Evolutionary conservation across 37 sponge, comb jelly and placozoan species (phyloP).

Genomic region (Aplysina aerophoba): DNA sequence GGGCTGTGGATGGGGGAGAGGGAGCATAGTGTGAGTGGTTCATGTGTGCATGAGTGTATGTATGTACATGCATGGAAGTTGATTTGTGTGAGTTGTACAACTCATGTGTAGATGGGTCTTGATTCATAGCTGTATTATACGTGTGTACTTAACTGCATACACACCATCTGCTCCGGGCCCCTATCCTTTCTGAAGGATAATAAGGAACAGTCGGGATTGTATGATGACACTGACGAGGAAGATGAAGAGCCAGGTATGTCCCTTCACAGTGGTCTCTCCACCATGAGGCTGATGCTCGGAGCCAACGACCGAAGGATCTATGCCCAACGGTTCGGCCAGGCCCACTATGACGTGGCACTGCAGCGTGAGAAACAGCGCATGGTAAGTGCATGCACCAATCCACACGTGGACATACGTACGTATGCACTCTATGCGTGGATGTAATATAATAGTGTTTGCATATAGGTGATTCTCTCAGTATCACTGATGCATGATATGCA

Average conservation of each 20-base stretch:
- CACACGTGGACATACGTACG: not conserved
- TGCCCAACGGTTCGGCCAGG: not conserved
- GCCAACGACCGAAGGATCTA: constrained; percentile 20
- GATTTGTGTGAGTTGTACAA: too few species aligned
- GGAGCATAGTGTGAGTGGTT: too few species aligned
- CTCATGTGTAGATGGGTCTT: too few species aligned
- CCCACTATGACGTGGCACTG: not conserved
- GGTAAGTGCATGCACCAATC: not conserved
- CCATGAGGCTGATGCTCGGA: constrained; percentile 31
- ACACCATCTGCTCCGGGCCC: too few species aligned
- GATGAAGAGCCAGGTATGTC: not conserved
- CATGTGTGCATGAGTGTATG: too few species aligned
- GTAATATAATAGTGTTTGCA: not conserved
- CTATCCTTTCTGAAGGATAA: too few species aligned
- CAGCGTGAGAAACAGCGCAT: constrained; percentile 8
- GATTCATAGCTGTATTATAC: too few species aligned
- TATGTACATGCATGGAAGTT: too few species aligned
- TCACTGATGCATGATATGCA: not conserved
- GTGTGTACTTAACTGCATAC: too few species aligned
- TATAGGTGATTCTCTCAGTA: not conserved
- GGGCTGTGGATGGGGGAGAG: too few species aligned
- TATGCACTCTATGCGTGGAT: not conserved
- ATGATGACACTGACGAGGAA: too few species aligned
- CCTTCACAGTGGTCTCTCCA: constrained; percentile 46
- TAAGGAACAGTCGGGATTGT: too few species aligned